Evolutionary conservation across 1,140 invertebrate genomes (phyloP).

Genomic region (Argopecten irradians): DNA sequence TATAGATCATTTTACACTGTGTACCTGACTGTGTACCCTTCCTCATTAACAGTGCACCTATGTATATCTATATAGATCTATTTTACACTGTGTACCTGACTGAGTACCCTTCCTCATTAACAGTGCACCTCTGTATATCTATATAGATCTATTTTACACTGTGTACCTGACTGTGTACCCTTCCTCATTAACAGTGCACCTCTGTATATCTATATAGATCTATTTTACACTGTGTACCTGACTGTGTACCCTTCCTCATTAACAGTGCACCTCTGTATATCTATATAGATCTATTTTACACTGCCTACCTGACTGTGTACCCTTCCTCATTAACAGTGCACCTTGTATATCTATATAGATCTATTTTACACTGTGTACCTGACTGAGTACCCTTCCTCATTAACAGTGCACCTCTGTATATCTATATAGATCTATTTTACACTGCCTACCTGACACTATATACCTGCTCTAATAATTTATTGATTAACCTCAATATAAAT

Average conservation of each 20-base stretch:
- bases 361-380: too few species aligned
- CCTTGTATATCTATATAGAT: too few species aligned
- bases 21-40: not conserved
- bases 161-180: not conserved
- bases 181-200: not conserved
- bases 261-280: too few species aligned
- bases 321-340: not conserved
- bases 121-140: not conserved
- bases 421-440: not conserved
- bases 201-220: too few species aligned
- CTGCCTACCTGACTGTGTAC: not conserved
- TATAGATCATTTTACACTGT: too few species aligned
- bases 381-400: too few species aligned
- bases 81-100: not conserved
- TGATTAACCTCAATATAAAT: not conserved
- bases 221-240: too few species aligned
- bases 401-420: too few species aligned
- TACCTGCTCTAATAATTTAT: slow-evolving; percentile 1
- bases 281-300: too few species aligned
- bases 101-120: not conserved
- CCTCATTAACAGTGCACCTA: not conserved
- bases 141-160: not conserved
- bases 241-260: not conserved
- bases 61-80: too few species aligned
- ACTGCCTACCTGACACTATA: not conserved